phyloP scores from a whole-genome alignment of 2,113 vertebrate species.

The Spea bombifrons region DNA sequence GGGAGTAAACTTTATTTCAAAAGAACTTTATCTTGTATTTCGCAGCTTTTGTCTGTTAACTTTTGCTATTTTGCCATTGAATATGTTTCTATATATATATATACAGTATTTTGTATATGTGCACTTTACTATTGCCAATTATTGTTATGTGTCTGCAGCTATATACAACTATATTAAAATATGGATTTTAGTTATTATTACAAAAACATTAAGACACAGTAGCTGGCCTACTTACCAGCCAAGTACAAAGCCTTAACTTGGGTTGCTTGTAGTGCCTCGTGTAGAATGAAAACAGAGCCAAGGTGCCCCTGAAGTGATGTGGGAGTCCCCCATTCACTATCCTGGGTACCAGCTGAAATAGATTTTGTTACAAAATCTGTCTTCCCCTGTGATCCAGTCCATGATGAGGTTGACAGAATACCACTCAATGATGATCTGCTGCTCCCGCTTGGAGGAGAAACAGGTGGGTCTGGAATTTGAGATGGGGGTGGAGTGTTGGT shows the following conservation, averaged over 20 bases:
- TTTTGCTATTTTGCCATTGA: too few relatives aligned
- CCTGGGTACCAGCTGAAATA: slow-evolving; percentile 95
- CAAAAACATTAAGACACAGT: too few relatives aligned
- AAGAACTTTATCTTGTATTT: too few relatives aligned
- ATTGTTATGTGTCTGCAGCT: background rate
- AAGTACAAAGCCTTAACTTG: slow-evolving; percentile 88
- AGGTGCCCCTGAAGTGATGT: slow-evolving; percentile 94
- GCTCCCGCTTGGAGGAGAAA: slow-evolving; percentile 71
- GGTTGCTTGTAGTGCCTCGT: slow-evolving; percentile 80
- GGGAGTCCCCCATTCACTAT: slow-evolving; percentile 96
- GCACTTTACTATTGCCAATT: too few relatives aligned
- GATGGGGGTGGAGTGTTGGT: slow-evolving; percentile 95
- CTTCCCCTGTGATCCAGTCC: slow-evolving; percentile 80
- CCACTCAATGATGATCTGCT: slow-evolving; percentile 83
- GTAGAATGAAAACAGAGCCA: slow-evolving; percentile 86
- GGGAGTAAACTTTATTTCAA: too few relatives aligned
- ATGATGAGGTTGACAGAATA: slow-evolving; percentile 78
- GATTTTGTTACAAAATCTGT: slow-evolving; percentile 85
- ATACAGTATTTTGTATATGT: too few relatives aligned
- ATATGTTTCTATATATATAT: background rate
- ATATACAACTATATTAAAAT: background rate
- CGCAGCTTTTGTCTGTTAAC: too few relatives aligned
- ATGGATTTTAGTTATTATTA: too few relatives aligned
- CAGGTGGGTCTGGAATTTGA: slow-evolving; percentile 91
- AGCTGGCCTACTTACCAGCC: slow-evolving; percentile 68